Conservation (phyloP, 2,113 vertebrate species). For the Carassius gibelio region DNA sequence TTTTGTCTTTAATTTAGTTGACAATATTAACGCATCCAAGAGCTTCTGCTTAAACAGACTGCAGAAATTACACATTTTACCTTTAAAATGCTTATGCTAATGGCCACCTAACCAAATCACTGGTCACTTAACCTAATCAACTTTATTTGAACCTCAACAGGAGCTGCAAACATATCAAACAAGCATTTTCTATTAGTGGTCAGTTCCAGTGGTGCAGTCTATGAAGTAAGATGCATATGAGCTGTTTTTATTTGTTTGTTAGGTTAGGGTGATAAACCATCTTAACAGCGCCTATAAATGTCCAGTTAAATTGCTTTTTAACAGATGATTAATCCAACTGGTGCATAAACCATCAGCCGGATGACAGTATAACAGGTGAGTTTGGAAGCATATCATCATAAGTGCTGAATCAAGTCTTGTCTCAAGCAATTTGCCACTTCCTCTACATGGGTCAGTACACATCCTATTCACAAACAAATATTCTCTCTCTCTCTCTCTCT, state of each 20-base stretch:
- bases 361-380: neutral
- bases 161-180: too few species aligned
- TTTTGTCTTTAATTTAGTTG: neutral
- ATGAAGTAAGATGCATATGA: too few species aligned
- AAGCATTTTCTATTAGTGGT: too few species aligned
- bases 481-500: neutral
- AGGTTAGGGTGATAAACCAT: neutral
- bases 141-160: too few species aligned
- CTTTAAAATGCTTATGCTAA: neutral
- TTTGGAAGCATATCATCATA: neutral
- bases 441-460: neutral
- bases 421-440: slow-evolving; percentile 2
- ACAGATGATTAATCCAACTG: neutral
- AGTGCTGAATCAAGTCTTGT: neutral
- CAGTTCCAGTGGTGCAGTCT: too few species aligned
- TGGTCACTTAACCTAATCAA: neutral
- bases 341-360: neutral
- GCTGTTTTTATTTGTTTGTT: neutral
- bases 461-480: neutral
- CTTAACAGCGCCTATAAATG: neutral
- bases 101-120: neutral
- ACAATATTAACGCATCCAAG: neutral
- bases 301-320: neutral
- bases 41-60: neutral
- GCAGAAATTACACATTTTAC: neutral